phyloP scores from a whole-genome alignment of 2,797 vertebrate species.

The Pseudochromis fuscus region DNA sequence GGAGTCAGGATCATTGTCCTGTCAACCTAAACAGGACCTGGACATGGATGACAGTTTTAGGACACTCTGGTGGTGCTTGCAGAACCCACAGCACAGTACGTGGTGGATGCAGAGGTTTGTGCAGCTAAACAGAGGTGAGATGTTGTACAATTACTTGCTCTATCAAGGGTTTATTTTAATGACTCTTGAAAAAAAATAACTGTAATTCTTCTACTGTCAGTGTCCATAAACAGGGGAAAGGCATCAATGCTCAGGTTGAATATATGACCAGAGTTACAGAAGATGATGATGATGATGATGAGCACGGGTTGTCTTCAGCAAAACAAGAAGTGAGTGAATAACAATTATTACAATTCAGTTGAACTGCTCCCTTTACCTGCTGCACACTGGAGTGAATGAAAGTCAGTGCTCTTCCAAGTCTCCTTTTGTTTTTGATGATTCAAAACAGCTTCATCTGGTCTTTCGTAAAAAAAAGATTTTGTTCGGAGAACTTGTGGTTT shows the following conservation, averaged over 20 bases:
- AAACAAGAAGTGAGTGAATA: neutral
- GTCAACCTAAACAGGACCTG: neutral
- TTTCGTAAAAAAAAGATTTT: conserved; percentile 1
- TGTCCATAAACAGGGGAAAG: neutral
- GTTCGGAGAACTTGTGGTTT: conserved; percentile 30
- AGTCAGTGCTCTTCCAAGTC: conserved; percentile 3
- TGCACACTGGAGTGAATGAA: neutral
- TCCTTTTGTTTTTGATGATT: too few species aligned
- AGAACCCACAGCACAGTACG: too few species aligned
- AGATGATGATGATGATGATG: neutral
- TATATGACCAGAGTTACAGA: neutral
- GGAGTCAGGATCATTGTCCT: conserved; percentile 6
- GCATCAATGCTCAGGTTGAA: neutral
- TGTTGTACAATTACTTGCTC: too few species aligned
- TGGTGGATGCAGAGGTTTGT: too few species aligned
- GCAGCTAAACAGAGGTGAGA: too few species aligned
- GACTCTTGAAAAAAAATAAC: too few species aligned
- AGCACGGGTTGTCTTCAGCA: neutral
- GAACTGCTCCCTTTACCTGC: neutral
- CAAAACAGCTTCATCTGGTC: too few species aligned
- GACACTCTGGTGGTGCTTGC: too few species aligned
- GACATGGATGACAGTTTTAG: too few species aligned
- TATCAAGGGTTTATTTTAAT: too few species aligned
- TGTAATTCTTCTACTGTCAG: too few species aligned
- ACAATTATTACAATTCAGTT: neutral